A percentile compares a stretch with the other conserved stretches of the same genome.
phyloP scores from a whole-genome alignment of 2,888 invertebrate genomes.

The Arctia plantaginis region DNA sequence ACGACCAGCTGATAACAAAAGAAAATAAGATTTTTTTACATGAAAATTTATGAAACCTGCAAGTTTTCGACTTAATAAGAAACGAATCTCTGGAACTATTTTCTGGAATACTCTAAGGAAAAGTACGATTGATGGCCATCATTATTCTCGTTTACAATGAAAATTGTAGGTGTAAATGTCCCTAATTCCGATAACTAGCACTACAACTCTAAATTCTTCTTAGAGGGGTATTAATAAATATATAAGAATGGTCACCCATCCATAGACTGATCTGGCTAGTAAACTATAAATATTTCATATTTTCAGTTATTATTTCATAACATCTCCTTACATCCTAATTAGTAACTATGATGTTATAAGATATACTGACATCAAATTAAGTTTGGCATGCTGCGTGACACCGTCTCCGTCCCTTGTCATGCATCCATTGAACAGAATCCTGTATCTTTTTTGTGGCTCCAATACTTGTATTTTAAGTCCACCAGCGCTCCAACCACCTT shows the following conservation, averaged over 20 bases:
- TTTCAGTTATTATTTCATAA: neutral
- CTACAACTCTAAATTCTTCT: neutral
- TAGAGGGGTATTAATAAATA: too few species aligned
- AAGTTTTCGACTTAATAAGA: neutral
- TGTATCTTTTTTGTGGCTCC: constrained; percentile 87
- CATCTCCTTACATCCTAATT: neutral
- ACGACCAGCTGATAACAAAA: constrained; percentile 83
- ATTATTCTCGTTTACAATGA: neutral
- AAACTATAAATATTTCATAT: too few species aligned
- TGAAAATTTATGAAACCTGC: neutral
- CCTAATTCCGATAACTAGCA: neutral
- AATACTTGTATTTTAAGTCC: constrained; percentile 88
- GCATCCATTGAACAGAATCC: constrained; percentile 90
- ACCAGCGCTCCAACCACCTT: constrained; percentile 84
- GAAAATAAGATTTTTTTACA: neutral
- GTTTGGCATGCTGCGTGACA: constrained; percentile 67
- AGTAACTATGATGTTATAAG: neutral
- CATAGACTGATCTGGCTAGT: neutral
- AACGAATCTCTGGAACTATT: neutral
- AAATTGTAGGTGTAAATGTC: neutral
- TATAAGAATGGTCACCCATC: too few species aligned
- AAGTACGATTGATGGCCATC: neutral
- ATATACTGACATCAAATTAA: constrained; percentile 88
- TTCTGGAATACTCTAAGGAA: neutral
- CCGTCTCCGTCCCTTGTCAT: constrained; percentile 79